A percentile compares a stretch with the other conserved stretches of the same genome.
These are phyloP conservation scores for Berghia stephanieae DNA, from an alignment of 1,140 invertebrate species.

Conservation along the genomic window DNA sequence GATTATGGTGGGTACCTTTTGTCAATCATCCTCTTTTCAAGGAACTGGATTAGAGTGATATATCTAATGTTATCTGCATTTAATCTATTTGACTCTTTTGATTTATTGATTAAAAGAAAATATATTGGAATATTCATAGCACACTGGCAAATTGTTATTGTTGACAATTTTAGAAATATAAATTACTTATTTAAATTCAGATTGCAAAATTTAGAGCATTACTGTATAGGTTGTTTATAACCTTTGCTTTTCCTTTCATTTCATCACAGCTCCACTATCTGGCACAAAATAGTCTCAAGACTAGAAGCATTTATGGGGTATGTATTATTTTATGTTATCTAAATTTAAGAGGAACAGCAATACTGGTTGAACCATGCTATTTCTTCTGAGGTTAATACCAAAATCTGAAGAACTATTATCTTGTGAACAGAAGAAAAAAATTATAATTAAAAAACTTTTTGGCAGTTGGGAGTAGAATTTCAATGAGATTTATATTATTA, in stretches of 20 bases:
- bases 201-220: not conserved
- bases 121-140: no score
- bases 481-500: not conserved
- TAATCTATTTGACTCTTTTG: no score
- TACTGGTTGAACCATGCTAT: no score
- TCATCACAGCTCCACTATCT: constrained; percentile 58
- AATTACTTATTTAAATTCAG: not conserved
- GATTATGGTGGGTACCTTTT: no score
- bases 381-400: no score
- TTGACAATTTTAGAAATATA: not conserved
- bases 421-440: no score
- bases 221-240: not conserved
- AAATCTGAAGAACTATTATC: not conserved
- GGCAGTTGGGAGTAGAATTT: not conserved
- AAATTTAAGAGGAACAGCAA: not conserved
- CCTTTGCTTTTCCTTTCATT: not conserved
- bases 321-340: not conserved
- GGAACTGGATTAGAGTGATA: no score
- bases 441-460: no score
- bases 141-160: no score
- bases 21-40: no score
- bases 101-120: no score
- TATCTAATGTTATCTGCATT: no score
- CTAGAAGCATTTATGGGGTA: constrained; percentile 30
- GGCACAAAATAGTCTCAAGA: constrained; percentile 46